Evolutionary conservation across 2,113 vertebrate genomes (phyloP), one percentile per base, ranked within the genome.

Genomic region (Paracanthobrama guichenoti): DNA sequence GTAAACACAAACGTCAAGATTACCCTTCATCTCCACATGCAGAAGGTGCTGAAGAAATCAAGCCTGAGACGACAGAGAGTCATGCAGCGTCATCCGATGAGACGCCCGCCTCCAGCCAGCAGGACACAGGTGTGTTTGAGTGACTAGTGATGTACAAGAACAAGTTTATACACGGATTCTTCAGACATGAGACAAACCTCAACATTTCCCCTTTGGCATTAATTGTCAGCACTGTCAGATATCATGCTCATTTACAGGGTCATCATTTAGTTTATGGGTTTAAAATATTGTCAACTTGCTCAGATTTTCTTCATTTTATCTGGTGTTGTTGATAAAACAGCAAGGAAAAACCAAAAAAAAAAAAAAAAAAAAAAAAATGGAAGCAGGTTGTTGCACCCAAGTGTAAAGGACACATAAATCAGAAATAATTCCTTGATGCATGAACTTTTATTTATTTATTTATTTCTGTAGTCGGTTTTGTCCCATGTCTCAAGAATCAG

Each of bases 101-200:
- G 48, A 59, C 66, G 6, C 62, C 4, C 24, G 16, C 20, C 20
- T 31, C 39, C 6, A n/a, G 60, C 11, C 60, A 12, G 28, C 31
- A 42, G 42, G 76, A 83, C 69, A 12, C 55, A 59, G 85, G 85
- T 73, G 44, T 20, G 3, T 83, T 24, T 72, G 22, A 81, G 3
- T 81, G 44, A 67, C 64, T 31, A 9, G 64, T 66, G 5, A 66
- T 31, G 62, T 3, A 16, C 44, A 66, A 35, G 16, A 31, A 31
- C 53, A 55, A 7, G 6, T 20, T 55, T 7, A 55, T 8, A 55
- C 53, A 55, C 53, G 3, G 6, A 8, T 55, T 20, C 53, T 20
- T 20, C 53, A 55, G 18, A 3, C 53, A 55, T 20, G 53, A 53
- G 50, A 53, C 18, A 53, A 20, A 55, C 50, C 6, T 20, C 50